Evolutionary conservation across 2,113 vertebrate species (phyloP).

Genomic region (Herpetotheres cachinnans): DNA sequence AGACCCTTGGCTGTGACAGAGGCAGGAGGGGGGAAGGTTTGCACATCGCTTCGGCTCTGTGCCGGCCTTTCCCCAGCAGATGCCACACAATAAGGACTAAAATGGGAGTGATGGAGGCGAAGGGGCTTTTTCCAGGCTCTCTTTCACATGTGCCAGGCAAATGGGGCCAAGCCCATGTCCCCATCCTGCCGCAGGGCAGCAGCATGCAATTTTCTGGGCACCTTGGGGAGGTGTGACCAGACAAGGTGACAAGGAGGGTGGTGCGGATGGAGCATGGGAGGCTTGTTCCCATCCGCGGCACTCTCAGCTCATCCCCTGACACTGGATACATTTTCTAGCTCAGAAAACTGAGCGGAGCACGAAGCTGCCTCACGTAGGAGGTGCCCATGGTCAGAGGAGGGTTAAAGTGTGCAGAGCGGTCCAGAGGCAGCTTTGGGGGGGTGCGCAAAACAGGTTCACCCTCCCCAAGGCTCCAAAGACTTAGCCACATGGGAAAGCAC

Average conservation of each 20-base stretch:
- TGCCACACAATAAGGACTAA: neutral
- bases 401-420: neutral
- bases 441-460: constrained; percentile 52
- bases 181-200: neutral
- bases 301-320: neutral
- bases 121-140: neutral
- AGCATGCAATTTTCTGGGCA: neutral
- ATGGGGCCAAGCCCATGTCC: fast-evolving
- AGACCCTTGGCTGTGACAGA: constrained; percentile 31
- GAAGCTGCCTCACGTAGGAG: neutral
- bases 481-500: constrained; percentile 71
- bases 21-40: neutral
- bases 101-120: fast-evolving
- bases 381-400: neutral
- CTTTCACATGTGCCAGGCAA: neutral
- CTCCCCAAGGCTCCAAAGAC: neutral
- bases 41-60: fast-evolving
- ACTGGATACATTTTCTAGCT: neutral
- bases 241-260: neutral
- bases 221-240: neutral
- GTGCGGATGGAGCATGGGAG: neutral
- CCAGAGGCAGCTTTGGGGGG: neutral
- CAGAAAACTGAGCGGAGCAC: neutral
- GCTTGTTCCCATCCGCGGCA: fast-evolving
- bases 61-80: fast-evolving